Evolutionary conservation across 2,797 vertebrate species (phyloP).

Genomic region (Odontamblyopus lacepedii): DNA sequence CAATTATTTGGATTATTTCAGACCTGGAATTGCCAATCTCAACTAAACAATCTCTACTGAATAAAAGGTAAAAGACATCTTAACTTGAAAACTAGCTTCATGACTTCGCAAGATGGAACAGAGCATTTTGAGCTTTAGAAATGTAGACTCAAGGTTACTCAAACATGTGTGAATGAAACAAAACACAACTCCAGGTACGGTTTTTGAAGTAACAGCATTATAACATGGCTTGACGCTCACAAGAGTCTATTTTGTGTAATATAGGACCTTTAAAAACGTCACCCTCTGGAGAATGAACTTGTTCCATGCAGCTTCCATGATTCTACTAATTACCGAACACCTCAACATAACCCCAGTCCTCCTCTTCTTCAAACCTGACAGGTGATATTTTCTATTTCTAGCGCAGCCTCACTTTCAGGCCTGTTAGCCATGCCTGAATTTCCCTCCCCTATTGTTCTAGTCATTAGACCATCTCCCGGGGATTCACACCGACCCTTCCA

Average conservation of each 20-base stretch:
- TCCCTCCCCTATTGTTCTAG: conserved; percentile 26
- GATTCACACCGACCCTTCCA: conserved; percentile 51
- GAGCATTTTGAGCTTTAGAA: too few species aligned
- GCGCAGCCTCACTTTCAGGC: conserved; percentile 28
- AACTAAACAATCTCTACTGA: too few species aligned
- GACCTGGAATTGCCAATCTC: too few species aligned
- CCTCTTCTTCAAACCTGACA: conserved; percentile 21
- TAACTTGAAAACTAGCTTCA: too few species aligned
- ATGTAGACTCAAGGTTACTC: too few species aligned
- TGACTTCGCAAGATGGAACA: too few species aligned
- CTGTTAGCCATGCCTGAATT: conserved; percentile 28
- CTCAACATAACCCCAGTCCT: background rate
- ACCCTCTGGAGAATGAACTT: background rate
- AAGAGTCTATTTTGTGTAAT: too few species aligned
- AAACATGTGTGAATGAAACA: too few species aligned
- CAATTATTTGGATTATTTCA: too few species aligned
- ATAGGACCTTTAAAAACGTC: background rate
- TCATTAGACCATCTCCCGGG: conserved; percentile 51
- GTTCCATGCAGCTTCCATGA: background rate
- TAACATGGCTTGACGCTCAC: background rate
- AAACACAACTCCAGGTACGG: too few species aligned
- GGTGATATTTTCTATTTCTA: conserved; percentile 33
- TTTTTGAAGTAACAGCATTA: background rate
- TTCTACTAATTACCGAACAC: conserved; percentile 3
- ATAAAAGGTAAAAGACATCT: too few species aligned